A percentile compares a stretch with the other conserved stretches of the same genome.
Evolutionary conservation across 30 jellyfish, hydroid and myxozoan species (phyloP).

Genomic region (Hydra vulgaris): DNA sequence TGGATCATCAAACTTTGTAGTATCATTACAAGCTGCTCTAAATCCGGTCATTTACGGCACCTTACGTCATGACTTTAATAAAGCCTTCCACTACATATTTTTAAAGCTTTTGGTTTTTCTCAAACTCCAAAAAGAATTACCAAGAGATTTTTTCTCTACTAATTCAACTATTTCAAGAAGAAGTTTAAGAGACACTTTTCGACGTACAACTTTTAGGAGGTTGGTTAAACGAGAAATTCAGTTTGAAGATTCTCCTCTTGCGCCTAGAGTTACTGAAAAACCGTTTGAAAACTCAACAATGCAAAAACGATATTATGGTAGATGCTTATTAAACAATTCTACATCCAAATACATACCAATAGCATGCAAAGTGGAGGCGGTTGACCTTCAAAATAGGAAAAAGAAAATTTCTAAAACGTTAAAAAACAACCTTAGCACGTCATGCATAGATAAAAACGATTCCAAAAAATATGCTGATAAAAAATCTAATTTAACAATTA

Average conservation of each 20-base stretch:
- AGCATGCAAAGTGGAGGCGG: background rate
- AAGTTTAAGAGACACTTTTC: background rate
- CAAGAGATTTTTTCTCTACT: background rate
- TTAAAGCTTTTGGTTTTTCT: constrained; percentile 1
- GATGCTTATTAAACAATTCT: background rate
- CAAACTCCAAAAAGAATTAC: constrained; percentile 11
- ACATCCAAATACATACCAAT: background rate
- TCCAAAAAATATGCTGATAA: background rate
- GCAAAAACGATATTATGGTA: background rate
- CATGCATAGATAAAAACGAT: too few species aligned
- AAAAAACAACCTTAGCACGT: background rate
- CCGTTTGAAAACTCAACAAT: background rate
- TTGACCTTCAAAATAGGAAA: background rate
- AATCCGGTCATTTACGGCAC: constrained; percentile 89
- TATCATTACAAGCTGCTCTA: constrained; percentile 39
- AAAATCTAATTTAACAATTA: background rate
- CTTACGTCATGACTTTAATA: constrained; percentile 63
- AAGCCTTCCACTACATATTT: constrained; percentile 29
- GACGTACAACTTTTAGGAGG: background rate
- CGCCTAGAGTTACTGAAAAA: background rate
- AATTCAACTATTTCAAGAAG: background rate
- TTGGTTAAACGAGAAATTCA: background rate
- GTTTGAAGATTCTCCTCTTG: background rate
- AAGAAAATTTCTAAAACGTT: background rate
- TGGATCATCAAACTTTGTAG: constrained; percentile 23